Base-by-base conservation (phyloP, 2,797 vertebrate species). In the Galaxias olidus region DNA sequence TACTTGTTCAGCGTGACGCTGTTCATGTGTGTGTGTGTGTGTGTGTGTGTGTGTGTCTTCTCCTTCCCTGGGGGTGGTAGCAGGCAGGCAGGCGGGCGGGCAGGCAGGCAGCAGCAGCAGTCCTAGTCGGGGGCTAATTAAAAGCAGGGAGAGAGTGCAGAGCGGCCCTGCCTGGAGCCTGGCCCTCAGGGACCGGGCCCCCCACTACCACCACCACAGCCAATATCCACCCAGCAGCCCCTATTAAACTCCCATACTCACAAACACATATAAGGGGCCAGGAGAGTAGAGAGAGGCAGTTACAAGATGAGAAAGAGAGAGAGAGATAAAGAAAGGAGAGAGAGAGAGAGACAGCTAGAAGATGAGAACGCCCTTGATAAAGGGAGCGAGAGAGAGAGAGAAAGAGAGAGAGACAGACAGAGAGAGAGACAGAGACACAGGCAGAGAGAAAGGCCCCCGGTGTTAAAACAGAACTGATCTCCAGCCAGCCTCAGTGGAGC, bases 101-200 rank as follows among this genome's bases (percentile, higher is more conserved):
- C 2, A 13, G 53, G 10, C 17, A 11, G 19, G 14, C 15, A 18
- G 7, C 42, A 59, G n/a, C 19, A 15, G 15, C 57, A 18, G 17
- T n/a, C 10, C 42, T 45, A 19, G 44, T 11, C 8, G 48, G 15
- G 49, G 75, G 76, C 78, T 83, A 83, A 87, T 87, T 84, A 85
- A 86, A n/a, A 81, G 81, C 75, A 17, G 3, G 59, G 70, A 81
- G 75, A 80, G 78, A 67, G 67, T 63, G 9, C 59, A 75, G 42
- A 12, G 15, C 13, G 46, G 81, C 68, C 15, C 49, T 48, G 68
- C 62, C 55, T 59, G 30, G 10, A 20, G 62, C 65, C 15, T 52
- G 2, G 61, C 46, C 17, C 10, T 3, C 57, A 52, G 68, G 75
- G 69, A 66, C 43, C 9, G 73, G 61, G n/a, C n/a, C 58, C 61